phyloP scores from a whole-genome alignment of 2,797 vertebrate species.

The Tokudaia tokunoshimensis region DNA sequence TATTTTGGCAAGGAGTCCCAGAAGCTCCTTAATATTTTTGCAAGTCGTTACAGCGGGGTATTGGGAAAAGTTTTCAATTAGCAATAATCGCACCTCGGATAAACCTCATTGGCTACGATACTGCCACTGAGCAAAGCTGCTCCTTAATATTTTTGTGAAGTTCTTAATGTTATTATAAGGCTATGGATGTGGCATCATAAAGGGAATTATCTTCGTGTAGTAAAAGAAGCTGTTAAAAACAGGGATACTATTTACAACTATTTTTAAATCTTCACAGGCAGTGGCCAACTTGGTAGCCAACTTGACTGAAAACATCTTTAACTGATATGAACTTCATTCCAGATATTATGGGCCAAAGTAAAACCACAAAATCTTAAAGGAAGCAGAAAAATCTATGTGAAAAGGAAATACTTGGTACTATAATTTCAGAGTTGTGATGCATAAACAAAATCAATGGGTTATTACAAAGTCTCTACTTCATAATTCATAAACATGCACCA shows the following conservation, averaged over 20 bases:
- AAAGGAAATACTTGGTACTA: neutral
- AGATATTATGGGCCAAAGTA: slow-evolving; percentile 58
- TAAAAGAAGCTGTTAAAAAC: slow-evolving; percentile 27
- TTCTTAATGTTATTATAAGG: slow-evolving; percentile 32
- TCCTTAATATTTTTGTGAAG: slow-evolving; percentile 34
- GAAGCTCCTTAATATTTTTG: slow-evolving; percentile 44
- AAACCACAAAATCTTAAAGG: slow-evolving; percentile 55
- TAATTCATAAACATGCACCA: slow-evolving; percentile 43
- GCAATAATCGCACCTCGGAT: no score
- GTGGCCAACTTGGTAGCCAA: slow-evolving; percentile 46
- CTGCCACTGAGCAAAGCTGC: no score
- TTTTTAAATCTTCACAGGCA: slow-evolving; percentile 69
- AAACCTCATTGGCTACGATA: no score
- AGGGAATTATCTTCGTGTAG: neutral
- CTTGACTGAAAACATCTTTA: slow-evolving; percentile 47
- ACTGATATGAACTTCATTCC: slow-evolving; percentile 57
- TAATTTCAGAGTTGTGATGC: slow-evolving; percentile 33
- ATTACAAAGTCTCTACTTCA: slow-evolving; percentile 51
- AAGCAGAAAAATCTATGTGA: slow-evolving; percentile 36
- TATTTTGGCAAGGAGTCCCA: slow-evolving; percentile 38
- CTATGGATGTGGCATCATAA: slow-evolving; percentile 39
- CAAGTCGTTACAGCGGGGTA: no score
- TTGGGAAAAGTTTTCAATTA: no score
- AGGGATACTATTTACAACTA: slow-evolving; percentile 46
- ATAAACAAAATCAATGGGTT: slow-evolving; percentile 57